Evolutionary conservation across 2,888 invertebrate species (phyloP), one percentile per base, ranked within the genome.

Genomic region (Mythimna albipuncta): DNA sequence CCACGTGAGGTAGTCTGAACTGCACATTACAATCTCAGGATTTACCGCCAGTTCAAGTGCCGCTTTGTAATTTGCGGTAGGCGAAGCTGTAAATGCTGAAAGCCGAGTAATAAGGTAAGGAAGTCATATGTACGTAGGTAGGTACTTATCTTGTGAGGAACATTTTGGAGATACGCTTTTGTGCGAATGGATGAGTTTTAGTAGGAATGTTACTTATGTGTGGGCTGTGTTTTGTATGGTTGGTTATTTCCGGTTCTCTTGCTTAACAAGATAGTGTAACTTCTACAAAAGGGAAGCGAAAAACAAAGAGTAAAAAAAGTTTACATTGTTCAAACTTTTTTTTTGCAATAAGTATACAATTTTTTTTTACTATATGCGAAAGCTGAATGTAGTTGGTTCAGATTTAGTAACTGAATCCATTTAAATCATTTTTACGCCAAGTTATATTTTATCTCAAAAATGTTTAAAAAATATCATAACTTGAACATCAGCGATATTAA

Each of bases 11-110:
- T 66, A 65, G 62, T 16, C 58, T 9, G 58, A 69, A 65, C 64
- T 58, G 66, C 63, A 50, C 69, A 72, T 79, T 79, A 79, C 80
- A 79, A 79, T 77, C 77, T 76, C 76, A 59, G 52, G 65, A 63
- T 66, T 80, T 72, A 72, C 72, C 57, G 58, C 35, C 58, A 66
- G 66, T 70, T 79, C 79, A 75, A 75, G 71, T n/a, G 55, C 62
- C 76, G 72, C 79, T 80, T 80, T 80, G 80, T 80, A 80, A 80
- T 80, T 80, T 80, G 81, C 69, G 80, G 79, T 66, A 57, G 58
- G 77, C 47, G n/a, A 76, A 66, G 72, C 66, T 77, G 57, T 67
- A 68, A 80, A 73, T 64, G 64, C 73, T 73, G 69, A 80, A 80
- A 80, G 80, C 58, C 58, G 44, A 47, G 77, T 80, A 80, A 80